phyloP scores from a whole-genome alignment of 2,113 vertebrate species.

The Gila orcuttii region DNA sequence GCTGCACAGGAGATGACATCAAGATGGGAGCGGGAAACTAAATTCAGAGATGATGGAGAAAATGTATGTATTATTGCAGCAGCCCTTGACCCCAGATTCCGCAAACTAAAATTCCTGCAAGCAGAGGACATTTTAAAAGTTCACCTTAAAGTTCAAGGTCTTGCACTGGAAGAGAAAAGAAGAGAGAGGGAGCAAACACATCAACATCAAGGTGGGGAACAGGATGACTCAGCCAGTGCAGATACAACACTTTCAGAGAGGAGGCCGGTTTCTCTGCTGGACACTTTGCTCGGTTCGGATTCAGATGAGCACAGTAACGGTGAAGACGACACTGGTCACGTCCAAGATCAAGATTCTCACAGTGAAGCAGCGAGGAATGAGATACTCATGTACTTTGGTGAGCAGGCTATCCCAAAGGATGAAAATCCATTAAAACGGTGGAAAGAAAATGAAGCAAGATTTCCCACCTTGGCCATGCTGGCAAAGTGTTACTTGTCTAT shows the following conservation, averaged over 20 bases:
- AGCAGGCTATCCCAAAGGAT: background rate
- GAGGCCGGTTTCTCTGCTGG: background rate
- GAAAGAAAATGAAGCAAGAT: background rate
- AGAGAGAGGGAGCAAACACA: background rate
- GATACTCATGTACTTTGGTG: background rate
- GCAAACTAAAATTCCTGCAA: background rate
- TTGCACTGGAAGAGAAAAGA: background rate
- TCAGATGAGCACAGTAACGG: conserved; percentile 7
- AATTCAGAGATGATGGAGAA: background rate
- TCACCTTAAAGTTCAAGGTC: background rate
- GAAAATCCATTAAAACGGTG: background rate
- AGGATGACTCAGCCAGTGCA: background rate
- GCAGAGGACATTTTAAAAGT: background rate
- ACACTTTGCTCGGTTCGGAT: background rate
- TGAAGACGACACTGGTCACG: background rate
- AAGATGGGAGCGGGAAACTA: too few relatives aligned
- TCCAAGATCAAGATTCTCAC: background rate
- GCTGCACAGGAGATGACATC: too few relatives aligned
- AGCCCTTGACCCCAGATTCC: background rate
- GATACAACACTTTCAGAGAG: background rate
- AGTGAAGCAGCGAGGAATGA: background rate
- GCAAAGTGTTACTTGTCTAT: background rate
- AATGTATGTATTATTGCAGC: background rate
- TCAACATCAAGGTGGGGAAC: background rate
- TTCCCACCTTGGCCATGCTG: background rate